Evolutionary conservation across 2,797 vertebrate genomes (phyloP).

Genomic region (Danio albolineatus): DNA sequence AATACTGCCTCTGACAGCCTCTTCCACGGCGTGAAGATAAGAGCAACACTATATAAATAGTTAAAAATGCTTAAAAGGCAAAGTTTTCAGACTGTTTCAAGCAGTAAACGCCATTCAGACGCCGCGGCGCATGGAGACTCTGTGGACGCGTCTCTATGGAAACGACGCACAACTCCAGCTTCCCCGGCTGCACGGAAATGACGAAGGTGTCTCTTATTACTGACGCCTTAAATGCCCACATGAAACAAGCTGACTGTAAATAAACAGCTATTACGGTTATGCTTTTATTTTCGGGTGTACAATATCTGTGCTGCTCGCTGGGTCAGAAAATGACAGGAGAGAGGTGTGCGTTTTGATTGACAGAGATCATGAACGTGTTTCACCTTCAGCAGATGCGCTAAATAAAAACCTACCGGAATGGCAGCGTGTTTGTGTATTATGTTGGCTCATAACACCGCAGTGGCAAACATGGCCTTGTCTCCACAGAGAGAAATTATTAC

Average conservation of each 20-base stretch:
- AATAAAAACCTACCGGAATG: background rate
- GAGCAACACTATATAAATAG: background rate
- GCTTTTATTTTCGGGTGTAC: background rate
- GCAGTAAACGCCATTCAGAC: background rate
- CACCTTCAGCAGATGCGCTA: background rate
- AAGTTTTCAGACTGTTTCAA: constrained; percentile 7
- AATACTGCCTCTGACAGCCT: background rate
- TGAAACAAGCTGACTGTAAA: background rate
- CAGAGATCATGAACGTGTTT: background rate
- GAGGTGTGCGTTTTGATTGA: background rate
- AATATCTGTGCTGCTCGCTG: background rate
- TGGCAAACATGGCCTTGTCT: constrained; percentile 15
- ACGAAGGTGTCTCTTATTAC: background rate
- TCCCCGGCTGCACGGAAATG: background rate
- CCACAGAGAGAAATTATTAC: background rate
- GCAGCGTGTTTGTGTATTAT: constrained; percentile 1
- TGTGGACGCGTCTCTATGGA: constrained; percentile 63
- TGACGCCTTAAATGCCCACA: background rate
- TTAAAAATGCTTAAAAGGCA: background rate
- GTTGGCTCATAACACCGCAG: background rate
- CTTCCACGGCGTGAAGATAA: background rate
- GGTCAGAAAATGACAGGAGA: background rate
- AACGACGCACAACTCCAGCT: constrained; percentile 45
- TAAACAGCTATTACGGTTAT: background rate
- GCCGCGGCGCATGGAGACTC: constrained; percentile 5